phyloP scores from a whole-genome alignment of 2,113 vertebrate genomes.

The Aegithalos caudatus region DNA sequence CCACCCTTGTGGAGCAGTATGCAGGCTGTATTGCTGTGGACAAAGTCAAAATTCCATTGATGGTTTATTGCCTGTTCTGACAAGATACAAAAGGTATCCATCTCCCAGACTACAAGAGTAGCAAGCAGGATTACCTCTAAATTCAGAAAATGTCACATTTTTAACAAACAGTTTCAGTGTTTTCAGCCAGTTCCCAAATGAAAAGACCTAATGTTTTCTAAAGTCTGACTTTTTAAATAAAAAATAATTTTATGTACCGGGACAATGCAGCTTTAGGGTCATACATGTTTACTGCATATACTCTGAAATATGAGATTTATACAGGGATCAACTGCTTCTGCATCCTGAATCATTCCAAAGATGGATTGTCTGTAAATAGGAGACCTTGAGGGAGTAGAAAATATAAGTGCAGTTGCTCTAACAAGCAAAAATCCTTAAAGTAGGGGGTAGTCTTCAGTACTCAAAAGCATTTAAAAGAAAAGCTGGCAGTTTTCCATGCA shows the following conservation, averaged over 20 bases:
- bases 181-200: neutral
- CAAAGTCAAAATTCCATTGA: neutral
- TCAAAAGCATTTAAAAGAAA: constrained; percentile 21
- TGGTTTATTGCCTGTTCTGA: neutral
- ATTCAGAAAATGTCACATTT: neutral
- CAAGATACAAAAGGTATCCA: neutral
- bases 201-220: neutral
- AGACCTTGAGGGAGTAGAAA: constrained; percentile 55
- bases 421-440: constrained; percentile 20
- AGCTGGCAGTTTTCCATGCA: neutral
- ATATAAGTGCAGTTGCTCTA: constrained; percentile 7
- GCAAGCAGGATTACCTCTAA: neutral
- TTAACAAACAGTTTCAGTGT: neutral
- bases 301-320: constrained; percentile 53
- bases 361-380: constrained; percentile 32
- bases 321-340: constrained; percentile 44
- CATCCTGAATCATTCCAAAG: constrained; percentile 56
- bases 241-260: neutral
- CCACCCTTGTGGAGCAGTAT: neutral
- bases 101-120: neutral
- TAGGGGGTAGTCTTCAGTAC: constrained; percentile 21
- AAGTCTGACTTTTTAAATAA: neutral
- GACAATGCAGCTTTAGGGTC: neutral
- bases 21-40: neutral
- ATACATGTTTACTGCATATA: neutral